Evolutionary conservation across 2,797 vertebrate species (phyloP).

Genomic region (Muscicapa striata): DNA sequence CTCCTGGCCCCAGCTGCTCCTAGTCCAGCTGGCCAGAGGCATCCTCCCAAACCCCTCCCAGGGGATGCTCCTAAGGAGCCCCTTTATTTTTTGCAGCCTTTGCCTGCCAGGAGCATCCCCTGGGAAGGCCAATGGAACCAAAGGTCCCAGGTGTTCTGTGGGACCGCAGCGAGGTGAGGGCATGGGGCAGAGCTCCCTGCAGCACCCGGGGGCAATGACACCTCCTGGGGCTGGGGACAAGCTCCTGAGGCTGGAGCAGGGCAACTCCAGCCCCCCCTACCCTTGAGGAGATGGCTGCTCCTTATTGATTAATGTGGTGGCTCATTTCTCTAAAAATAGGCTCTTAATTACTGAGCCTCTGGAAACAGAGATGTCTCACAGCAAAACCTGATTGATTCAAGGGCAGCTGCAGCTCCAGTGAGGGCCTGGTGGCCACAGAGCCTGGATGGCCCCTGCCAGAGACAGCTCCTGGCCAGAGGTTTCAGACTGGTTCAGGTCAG

Average conservation of each 20-base stretch:
- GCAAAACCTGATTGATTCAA: not conserved
- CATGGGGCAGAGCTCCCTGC: not conserved
- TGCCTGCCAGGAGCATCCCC: not conserved
- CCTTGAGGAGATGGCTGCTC: slow-evolving; percentile 11
- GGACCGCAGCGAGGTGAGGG: not conserved
- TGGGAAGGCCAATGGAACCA: fast-evolving
- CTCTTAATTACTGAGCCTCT: not conserved
- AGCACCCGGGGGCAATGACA: not conserved
- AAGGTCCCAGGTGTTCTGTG: not conserved
- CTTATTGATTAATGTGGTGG: not conserved
- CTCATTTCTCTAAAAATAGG: slow-evolving; percentile 34
- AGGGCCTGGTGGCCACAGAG: not conserved
- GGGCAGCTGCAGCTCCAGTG: not conserved
- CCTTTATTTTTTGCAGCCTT: not conserved
- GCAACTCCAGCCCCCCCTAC: not conserved
- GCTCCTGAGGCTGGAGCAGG: not conserved
- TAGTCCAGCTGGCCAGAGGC: not conserved
- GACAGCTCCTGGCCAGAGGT: not conserved
- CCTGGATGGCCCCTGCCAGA: not conserved
- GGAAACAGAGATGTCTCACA: not conserved
- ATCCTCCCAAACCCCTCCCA: not conserved
- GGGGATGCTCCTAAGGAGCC: not conserved
- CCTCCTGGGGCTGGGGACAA: not conserved
- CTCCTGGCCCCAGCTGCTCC: not conserved
- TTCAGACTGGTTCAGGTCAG: not conserved